These are phyloP conservation scores for Trogon melanurus DNA, from an alignment of 2,113 vertebrate genomes.

Conservation along the genomic window DNA sequence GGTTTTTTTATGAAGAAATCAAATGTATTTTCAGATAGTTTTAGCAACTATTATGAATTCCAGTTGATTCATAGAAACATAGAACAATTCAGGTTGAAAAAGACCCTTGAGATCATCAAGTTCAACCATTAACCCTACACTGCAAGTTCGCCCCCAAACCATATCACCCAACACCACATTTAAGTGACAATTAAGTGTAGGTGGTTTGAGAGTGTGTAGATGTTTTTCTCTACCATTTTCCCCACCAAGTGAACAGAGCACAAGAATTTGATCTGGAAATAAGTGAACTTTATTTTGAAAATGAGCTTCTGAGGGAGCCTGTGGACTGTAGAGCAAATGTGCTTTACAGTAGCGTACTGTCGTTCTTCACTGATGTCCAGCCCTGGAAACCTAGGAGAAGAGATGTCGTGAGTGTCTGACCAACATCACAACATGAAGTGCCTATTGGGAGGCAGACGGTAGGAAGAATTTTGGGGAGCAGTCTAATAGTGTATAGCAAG, in stretches of 20 bases:
- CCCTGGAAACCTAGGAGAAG: not conserved
- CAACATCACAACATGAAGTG: not conserved
- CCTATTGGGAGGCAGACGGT: not conserved
- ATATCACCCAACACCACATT: too few relatives aligned
- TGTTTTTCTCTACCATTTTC: not conserved
- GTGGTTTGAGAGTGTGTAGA: not conserved
- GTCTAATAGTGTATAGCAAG: not conserved
- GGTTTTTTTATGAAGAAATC: not conserved
- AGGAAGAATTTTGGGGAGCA: not conserved
- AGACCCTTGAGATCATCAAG: too few relatives aligned
- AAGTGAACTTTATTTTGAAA: not conserved
- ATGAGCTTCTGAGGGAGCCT: not conserved
- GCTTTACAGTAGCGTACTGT: not conserved
- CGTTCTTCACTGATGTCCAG: not conserved
- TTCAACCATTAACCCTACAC: too few relatives aligned
- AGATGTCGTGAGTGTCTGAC: not conserved
- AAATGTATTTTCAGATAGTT: not conserved
- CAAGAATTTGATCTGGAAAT: not conserved
- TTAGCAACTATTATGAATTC: not conserved
- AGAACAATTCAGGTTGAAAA: too few relatives aligned
- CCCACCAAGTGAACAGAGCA: not conserved
- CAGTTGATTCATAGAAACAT: not conserved
- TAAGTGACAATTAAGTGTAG: fast-evolving
- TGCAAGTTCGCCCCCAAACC: too few relatives aligned
- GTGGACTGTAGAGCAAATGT: not conserved